A percentile compares a stretch with the other conserved stretches of the same genome.
phyloP scores from a whole-genome alignment of 1,140 invertebrate species.

The Nasonia vitripennis region DNA sequence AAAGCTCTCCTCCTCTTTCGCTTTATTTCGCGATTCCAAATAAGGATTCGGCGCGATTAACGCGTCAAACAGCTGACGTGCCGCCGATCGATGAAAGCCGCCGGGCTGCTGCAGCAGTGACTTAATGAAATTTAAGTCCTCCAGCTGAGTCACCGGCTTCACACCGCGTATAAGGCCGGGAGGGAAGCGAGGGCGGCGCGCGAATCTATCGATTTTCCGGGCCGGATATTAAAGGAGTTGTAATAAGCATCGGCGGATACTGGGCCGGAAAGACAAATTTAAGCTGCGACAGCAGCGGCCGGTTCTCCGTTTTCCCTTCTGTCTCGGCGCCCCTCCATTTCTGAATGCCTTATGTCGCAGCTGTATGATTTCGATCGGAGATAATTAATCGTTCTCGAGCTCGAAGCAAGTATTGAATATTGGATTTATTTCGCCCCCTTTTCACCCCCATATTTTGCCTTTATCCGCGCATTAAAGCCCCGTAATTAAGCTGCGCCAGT shows the following conservation, averaged over 20 bases:
- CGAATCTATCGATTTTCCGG: constrained; percentile 43
- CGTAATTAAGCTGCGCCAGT: constrained; percentile 38
- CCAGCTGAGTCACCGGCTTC: neutral
- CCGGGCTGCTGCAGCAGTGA: neutral
- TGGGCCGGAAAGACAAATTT: constrained; percentile 35
- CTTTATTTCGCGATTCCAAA: constrained; percentile 42
- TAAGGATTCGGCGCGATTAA: constrained; percentile 47
- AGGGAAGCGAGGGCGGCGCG: neutral
- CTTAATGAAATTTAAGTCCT: constrained; percentile 53
- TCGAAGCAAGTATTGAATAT: constrained; percentile 39
- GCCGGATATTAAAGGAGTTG: constrained; percentile 51
- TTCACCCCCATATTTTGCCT: constrained; percentile 35
- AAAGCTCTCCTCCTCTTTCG: neutral
- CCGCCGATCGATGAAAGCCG: constrained; percentile 32
- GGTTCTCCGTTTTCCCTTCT: neutral
- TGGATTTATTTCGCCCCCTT: constrained; percentile 28
- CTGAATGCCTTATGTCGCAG: neutral
- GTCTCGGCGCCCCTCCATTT: neutral
- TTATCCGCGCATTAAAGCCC: constrained; percentile 33
- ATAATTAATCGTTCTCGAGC: no score
- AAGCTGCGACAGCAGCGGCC: neutral
- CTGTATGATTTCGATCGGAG: neutral
- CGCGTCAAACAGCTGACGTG: constrained; percentile 45
- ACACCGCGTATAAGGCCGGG: neutral
- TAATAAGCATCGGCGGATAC: constrained; percentile 49